Evolutionary conservation across 2,888 invertebrate genomes (phyloP).

Genomic region (Saturnia pavonia): DNA sequence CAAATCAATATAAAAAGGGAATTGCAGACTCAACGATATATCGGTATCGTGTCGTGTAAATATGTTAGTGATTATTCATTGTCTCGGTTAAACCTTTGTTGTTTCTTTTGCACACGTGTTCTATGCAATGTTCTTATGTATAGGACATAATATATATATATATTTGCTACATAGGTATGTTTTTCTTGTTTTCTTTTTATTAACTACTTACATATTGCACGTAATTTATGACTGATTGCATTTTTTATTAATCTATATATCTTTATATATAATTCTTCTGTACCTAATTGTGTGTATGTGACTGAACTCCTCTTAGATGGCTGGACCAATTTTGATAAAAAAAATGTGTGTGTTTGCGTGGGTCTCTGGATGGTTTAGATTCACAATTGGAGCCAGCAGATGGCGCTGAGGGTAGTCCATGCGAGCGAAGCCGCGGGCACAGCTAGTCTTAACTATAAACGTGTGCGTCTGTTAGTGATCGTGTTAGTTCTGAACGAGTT

Average conservation of each 20-base stretch:
- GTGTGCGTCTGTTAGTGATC: no score
- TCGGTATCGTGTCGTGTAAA: conserved; percentile 40
- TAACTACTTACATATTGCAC: neutral
- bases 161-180: neutral
- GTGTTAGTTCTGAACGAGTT: no score
- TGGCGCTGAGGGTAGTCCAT: no score
- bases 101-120: conserved; percentile 49
- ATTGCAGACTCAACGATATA: neutral
- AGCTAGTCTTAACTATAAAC: no score
- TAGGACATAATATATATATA: neutral
- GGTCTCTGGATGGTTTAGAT: no score
- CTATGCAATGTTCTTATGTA: conserved; percentile 36
- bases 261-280: no score
- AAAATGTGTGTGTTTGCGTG: no score
- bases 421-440: no score
- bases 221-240: neutral
- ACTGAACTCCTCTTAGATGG: no score
- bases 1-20: neutral
- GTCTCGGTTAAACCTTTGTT: conserved; percentile 51
- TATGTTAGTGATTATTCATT: conserved; percentile 41
- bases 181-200: neutral
- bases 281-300: no score
- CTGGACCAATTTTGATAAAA: no score
- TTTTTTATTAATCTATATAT: neutral
- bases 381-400: no score